Base-by-base conservation (phyloP, 2,888 invertebrate species). In the Malachius bipustulatus region DNA sequence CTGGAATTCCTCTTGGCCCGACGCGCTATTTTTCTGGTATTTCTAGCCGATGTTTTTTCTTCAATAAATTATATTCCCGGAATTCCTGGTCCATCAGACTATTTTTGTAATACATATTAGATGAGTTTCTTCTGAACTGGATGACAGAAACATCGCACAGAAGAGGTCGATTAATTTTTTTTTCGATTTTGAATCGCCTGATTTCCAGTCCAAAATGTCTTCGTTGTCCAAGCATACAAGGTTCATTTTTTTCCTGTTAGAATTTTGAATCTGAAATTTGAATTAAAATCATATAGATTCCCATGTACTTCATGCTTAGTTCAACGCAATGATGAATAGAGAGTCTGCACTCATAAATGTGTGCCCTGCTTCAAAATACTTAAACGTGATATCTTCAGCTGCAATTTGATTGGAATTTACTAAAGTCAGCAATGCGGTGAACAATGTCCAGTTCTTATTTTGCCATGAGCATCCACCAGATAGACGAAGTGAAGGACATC, bases 391-490 rank as follows among this genome's bases (percentile, higher is more conserved):
- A 30, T 27, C 16, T 19, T 42, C 32, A 14, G 41, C 31, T 10
- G 34, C 26, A 30, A 39, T 32, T 11, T 36, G 26, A 15, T 32
- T 15, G 14, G 30, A 39, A 32, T 47, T 47, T 9, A 45, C 38
- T 6, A 40, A 26, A 37, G 31, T 38, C 1, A 44, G 33, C 11
- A 44, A 42, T 19, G 43, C 38, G 11, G 38, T 30, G 32, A 42
- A 46, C 8, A 41, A 34, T 4, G 9, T 11, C 37, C 43, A 43
- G 29, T 43, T 44, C 36, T 43, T 44, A 28, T 43, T 43, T 33
- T 45, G 43, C 3, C 30, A 33, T n/a, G 41, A 30, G 30, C 44
- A 41, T 41, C 45, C 16, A 38, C 26, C 45, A 45, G 46, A 14
- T 41, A 35, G 12, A 37, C 28, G 11, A 43, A 16, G 26, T 39